Evolutionary conservation across 2,797 vertebrate species (phyloP).

Genomic region (Hemitrygon akajei): DNA sequence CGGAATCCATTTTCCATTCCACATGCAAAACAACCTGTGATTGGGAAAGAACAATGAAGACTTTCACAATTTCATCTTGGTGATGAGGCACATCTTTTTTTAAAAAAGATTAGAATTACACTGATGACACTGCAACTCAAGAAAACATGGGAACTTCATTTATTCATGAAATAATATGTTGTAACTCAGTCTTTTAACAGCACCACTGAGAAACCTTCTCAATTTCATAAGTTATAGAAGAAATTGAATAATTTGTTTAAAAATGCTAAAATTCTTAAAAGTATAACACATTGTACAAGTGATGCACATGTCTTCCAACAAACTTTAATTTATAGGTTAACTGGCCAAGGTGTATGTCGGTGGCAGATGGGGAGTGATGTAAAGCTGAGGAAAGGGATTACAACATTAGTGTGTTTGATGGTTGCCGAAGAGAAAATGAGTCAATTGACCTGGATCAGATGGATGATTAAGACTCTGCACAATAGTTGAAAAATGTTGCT

Average conservation of each 20-base stretch:
- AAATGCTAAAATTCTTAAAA: too few relatives aligned
- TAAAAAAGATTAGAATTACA: too few relatives aligned
- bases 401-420: too few relatives aligned
- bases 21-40: constrained; percentile 91
- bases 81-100: not conserved
- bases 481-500: not conserved
- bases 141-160: not conserved
- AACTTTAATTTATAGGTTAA: too few relatives aligned
- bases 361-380: too few relatives aligned
- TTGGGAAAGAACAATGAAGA: constrained; percentile 39
- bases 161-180: not conserved
- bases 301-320: not conserved
- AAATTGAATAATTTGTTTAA: not conserved
- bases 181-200: not conserved
- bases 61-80: not conserved
- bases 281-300: not conserved
- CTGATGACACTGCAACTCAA: not conserved
- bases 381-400: too few relatives aligned
- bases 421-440: too few relatives aligned
- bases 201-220: not conserved
- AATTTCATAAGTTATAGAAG: not conserved
- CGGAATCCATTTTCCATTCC: constrained; percentile 98
- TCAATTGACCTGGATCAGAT: too few relatives aligned
- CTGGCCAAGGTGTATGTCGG: too few relatives aligned
- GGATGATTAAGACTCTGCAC: too few relatives aligned